Conservation (phyloP, 2,888 invertebrate species). For the Iselma pallidipennis region DNA sequence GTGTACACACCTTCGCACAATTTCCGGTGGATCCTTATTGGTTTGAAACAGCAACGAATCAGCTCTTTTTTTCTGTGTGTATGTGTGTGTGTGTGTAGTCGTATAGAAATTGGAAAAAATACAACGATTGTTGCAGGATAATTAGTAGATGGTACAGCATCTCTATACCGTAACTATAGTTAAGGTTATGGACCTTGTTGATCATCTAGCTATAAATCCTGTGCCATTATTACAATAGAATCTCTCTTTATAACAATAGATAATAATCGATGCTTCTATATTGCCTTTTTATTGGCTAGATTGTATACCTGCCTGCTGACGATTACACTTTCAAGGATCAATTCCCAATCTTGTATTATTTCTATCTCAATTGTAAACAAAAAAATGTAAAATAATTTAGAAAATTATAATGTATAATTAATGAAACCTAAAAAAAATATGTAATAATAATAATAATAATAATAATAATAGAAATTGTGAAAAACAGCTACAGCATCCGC, state of each 20-base stretch:
- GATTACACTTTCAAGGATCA: constrained; percentile 20
- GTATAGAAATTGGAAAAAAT: not conserved
- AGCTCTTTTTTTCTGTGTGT: constrained; percentile 22
- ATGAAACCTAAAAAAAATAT: not conserved
- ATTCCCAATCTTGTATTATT: not conserved
- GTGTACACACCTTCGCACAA: constrained; percentile 37
- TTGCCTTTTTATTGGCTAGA: constrained; percentile 22
- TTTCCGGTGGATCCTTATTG: constrained; percentile 46
- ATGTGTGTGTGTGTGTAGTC: too few relatives aligned
- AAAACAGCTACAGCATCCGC: not conserved
- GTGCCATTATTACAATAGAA: constrained; percentile 39
- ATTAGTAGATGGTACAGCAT: constrained; percentile 32
- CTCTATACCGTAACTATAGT: constrained; percentile 23
- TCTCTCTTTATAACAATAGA: constrained; percentile 22
- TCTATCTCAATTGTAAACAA: not conserved
- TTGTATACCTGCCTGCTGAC: too few relatives aligned
- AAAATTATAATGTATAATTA: too few relatives aligned
- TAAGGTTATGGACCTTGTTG: constrained; percentile 47
- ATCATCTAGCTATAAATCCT: constrained; percentile 46
- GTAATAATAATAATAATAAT: not conserved
- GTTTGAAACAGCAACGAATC: constrained; percentile 42
- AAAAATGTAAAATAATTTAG: too few relatives aligned
- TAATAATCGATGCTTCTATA: constrained; percentile 36
- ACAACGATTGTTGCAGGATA: constrained; percentile 5
- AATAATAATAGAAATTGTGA: not conserved